These are phyloP conservation scores for Apaloderma vittatum DNA, from an alignment of 2,113 vertebrate species.

Conservation along the genomic window DNA sequence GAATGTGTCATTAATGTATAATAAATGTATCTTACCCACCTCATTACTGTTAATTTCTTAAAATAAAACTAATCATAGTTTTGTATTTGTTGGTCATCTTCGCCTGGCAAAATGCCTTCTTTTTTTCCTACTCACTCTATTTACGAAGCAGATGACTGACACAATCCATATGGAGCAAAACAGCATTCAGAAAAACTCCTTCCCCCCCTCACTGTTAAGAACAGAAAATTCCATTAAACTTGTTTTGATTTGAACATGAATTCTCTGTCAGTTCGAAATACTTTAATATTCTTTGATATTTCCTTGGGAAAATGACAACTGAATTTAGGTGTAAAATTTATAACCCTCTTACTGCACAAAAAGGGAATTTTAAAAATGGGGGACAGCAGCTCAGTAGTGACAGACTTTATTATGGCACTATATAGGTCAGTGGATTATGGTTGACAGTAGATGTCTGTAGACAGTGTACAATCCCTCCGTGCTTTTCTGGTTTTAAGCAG, in stretches of 20 bases:
- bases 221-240: background rate
- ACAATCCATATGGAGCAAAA: background rate
- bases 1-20: background rate
- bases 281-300: background rate
- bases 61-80: background rate
- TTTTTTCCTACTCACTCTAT: background rate
- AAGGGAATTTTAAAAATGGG: background rate
- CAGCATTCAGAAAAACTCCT: background rate
- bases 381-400: background rate
- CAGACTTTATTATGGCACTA: background rate
- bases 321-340: slow-evolving; percentile 3
- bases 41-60: background rate
- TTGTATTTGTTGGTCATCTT: background rate
- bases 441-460: background rate
- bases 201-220: background rate
- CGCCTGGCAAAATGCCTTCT: background rate
- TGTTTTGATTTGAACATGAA: background rate
- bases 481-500: background rate
- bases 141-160: slow-evolving; percentile 9
- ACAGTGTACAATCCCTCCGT: background rate
- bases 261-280: background rate
- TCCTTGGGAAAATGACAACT: background rate
- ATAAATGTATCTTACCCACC: background rate
- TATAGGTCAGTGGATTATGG: slow-evolving; percentile 10
- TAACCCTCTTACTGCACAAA: background rate